These are phyloP conservation scores for Eugnorisma glareosa DNA, from an alignment of 2,888 invertebrate species.

Conservation along the genomic window DNA sequence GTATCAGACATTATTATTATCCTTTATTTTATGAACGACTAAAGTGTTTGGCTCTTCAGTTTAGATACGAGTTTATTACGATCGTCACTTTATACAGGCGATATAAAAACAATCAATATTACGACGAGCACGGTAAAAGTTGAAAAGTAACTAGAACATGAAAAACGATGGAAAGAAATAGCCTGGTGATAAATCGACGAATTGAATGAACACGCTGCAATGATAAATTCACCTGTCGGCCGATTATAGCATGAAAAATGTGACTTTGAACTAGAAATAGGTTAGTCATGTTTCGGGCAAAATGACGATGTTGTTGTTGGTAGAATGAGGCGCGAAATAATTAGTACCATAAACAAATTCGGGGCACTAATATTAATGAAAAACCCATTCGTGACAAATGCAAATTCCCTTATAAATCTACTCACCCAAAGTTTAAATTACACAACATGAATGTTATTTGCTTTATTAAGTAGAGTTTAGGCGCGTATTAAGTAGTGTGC, in stretches of 20 bases:
- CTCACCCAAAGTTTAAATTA: conserved; percentile 11
- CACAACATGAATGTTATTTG: conserved; percentile 10
- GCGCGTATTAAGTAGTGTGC: conserved; percentile 17
- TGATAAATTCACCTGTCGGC: conserved; percentile 34
- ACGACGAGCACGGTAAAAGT: conserved; percentile 4
- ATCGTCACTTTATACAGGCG: conserved; percentile 21
- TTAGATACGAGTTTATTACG: conserved; percentile 42
- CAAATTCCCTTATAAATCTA: conserved; percentile 7
- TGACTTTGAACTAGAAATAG: conserved; percentile 29
- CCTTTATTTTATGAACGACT: conserved; percentile 22
- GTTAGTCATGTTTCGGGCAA: conserved; percentile 34
- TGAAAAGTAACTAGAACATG: background rate
- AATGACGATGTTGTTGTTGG: conserved; percentile 26
- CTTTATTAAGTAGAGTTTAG: conserved; percentile 28
- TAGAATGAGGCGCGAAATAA: conserved; percentile 9
- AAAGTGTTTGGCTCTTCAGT: conserved; percentile 29
- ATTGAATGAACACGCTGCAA: conserved; percentile 12
- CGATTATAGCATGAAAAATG: conserved; percentile 9
- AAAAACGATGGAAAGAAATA: conserved; percentile 9
- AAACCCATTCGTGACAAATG: conserved; percentile 57
- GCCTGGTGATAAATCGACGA: conserved; percentile 29
- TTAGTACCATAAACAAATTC: conserved; percentile 12
- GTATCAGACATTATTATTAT: conserved; percentile 13
- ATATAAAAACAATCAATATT: conserved; percentile 41
- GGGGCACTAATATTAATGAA: conserved; percentile 16